phyloP scores from a whole-genome alignment of 2,888 invertebrate species.

The Synanthedon myopaeformis region DNA sequence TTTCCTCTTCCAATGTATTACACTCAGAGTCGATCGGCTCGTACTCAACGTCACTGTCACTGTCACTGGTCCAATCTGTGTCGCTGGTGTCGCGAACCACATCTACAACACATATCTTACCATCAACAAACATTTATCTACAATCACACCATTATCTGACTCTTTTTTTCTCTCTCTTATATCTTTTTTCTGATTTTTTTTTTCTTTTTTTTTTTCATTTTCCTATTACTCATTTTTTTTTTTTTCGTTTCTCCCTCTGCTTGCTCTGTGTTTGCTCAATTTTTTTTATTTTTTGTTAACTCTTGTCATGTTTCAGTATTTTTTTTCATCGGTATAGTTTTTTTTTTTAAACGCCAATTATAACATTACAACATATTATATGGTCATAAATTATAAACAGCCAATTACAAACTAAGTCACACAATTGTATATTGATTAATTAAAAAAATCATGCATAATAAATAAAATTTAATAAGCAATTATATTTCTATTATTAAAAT shows the following conservation, averaged over 20 bases:
- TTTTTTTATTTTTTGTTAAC: background rate
- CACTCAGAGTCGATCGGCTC: constrained; percentile 64
- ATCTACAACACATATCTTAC: constrained; percentile 43
- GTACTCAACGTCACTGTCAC: constrained; percentile 43
- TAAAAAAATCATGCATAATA: no score
- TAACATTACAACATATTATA: background rate
- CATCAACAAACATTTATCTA: constrained; percentile 2
- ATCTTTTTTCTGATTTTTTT: constrained; percentile 7
- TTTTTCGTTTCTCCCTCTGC: constrained; percentile 1
- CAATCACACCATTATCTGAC: background rate
- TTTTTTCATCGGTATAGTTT: background rate
- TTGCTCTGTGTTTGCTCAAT: background rate
- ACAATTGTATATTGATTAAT: no score
- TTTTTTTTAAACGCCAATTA: background rate
- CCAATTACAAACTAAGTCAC: no score
- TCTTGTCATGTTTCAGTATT: background rate
- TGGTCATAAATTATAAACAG: background rate
- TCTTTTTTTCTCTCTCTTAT: background rate
- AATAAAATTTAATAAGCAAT: no score
- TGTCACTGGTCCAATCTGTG: constrained; percentile 27
- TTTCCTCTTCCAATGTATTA: constrained; percentile 27
- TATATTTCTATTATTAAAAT: no score
- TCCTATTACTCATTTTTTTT: background rate
- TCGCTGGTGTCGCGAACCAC: constrained; percentile 67
- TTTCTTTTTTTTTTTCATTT: constrained; percentile 9